Base-by-base conservation (phyloP, 1,140 invertebrate genomes). In the Solen grandis region DNA sequence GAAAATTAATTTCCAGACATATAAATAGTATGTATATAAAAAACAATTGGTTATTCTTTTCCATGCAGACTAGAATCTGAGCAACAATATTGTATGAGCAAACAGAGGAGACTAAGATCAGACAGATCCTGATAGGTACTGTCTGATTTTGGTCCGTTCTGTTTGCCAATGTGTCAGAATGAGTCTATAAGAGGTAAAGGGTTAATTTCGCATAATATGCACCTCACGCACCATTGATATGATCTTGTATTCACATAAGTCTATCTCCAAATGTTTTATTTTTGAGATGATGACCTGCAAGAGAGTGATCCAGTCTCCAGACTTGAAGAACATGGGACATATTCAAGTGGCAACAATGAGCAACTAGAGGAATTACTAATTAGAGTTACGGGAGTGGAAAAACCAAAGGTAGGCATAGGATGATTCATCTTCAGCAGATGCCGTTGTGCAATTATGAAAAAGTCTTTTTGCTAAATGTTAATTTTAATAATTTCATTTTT, bases 351-450 rank as follows among this genome's bases (percentile, higher is more conserved):
- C 59, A 31, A n/a, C n/a, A 31, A 60, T 33, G 59, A 60, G 29
- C 1, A 16, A 33, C 27, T 8, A 73, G 29, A 46, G 3, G 19
- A 57, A 62, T 66, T 81, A 78, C 36, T 79, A 46, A 55, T 96
- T 96, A 88, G n/a, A 94, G 92, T 25, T 94, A 93, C 89, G 36
- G 87, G 91, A 0, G 93, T 94, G 46, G 76, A 91, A 0, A 84
- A 94, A 62, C 95, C 95, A 2, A 94, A 93, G 82, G 95, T 91
- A 57, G 16, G 50, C 63, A 19, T 57, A 41, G 13, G 16, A 13
- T 19, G 19, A 31, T 27, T 13, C 16, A 41, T 59, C 57, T 19
- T 35, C 29, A 13, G 22, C 31, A 36, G 19, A 25, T 19, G 2
- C 22, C 19, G 29, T 25, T 16, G 19, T 2, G 31, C 2, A 62